These are phyloP conservation scores for Episyrphus balteatus DNA, from an alignment of 1,140 invertebrate genomes.

Conservation along the genomic window DNA sequence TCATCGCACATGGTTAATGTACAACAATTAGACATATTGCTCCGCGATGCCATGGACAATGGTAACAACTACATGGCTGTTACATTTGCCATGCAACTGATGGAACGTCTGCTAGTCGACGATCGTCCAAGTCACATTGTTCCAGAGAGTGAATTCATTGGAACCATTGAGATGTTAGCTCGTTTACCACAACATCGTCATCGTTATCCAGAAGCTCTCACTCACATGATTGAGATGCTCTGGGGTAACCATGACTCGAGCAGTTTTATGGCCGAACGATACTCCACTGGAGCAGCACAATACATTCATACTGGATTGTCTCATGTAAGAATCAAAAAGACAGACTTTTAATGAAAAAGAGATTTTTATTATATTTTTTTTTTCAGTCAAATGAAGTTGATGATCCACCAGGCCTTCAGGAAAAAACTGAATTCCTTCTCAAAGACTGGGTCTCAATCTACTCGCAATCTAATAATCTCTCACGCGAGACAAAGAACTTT, in stretches of 20 bases:
- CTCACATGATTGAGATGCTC: slow-evolving; percentile 62
- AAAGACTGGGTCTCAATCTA: slow-evolving; percentile 93
- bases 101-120: slow-evolving; percentile 80
- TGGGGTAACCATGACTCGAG: slow-evolving; percentile 58
- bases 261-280: slow-evolving; percentile 55
- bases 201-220: slow-evolving; percentile 66
- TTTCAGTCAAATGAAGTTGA: slow-evolving; percentile 67
- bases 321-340: slow-evolving; percentile 51
- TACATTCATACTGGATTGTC: slow-evolving; percentile 89
- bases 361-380: slow-evolving; percentile 5
- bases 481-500: slow-evolving; percentile 90
- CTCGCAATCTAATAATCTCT: slow-evolving; percentile 51
- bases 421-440: slow-evolving; percentile 89
- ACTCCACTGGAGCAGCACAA: slow-evolving; percentile 62
- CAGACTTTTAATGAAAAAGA: slow-evolving; percentile 18
- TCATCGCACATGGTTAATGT: slow-evolving; percentile 54
- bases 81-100: slow-evolving; percentile 80
- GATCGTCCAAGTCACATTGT: slow-evolving; percentile 67
- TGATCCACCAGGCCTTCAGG: slow-evolving; percentile 86
- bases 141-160: slow-evolving; percentile 72
- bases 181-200: slow-evolving; percentile 63
- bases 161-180: slow-evolving; percentile 71
- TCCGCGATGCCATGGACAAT: slow-evolving; percentile 80
- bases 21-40: slow-evolving; percentile 69
- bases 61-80: slow-evolving; percentile 75